A percentile compares a stretch with the other conserved stretches of the same genome.
These are phyloP conservation scores for Hypocryptadius cinnamomeus DNA, from an alignment of 2,113 vertebrate genomes.

Conservation along the genomic window DNA sequence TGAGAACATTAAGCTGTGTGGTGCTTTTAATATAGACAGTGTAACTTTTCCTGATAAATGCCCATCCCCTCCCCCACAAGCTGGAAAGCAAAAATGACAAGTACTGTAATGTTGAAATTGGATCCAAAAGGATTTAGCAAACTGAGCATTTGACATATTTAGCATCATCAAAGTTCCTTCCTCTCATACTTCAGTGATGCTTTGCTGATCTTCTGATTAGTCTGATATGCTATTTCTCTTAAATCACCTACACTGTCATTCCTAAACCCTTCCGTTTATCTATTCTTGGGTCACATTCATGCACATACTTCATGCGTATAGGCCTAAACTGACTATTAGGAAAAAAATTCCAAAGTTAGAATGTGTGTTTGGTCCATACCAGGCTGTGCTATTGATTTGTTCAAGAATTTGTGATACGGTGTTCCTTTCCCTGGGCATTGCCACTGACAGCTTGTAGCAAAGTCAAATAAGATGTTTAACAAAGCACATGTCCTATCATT, in stretches of 20 bases:
- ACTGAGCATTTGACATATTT: slow-evolving; percentile 81
- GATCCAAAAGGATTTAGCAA: slow-evolving; percentile 82
- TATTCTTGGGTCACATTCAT: background rate
- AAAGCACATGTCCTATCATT: slow-evolving; percentile 51
- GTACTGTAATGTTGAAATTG: slow-evolving; percentile 70
- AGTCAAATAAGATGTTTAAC: slow-evolving; percentile 66
- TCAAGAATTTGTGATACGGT: slow-evolving; percentile 11
- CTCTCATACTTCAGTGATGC: slow-evolving; percentile 77
- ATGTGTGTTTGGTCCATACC: background rate
- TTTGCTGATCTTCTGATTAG: slow-evolving; percentile 80
- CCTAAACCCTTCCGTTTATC: slow-evolving; percentile 32
- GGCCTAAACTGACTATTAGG: background rate
- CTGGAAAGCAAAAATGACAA: slow-evolving; percentile 45
- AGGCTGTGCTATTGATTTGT: slow-evolving; percentile 17
- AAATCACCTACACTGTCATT: slow-evolving; percentile 31
- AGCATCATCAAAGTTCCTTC: slow-evolving; percentile 82
- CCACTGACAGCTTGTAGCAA: slow-evolving; percentile 40
- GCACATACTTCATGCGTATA: background rate
- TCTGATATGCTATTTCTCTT: slow-evolving; percentile 71
- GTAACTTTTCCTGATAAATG: slow-evolving; percentile 51
- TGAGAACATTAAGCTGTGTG: background rate
- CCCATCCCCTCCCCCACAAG: background rate
- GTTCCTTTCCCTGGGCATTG: slow-evolving; percentile 9
- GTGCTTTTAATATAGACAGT: background rate
- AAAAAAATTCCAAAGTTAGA: background rate